phyloP scores from a whole-genome alignment of 2,113 vertebrate genomes.

The Nannospalax galili region DNA sequence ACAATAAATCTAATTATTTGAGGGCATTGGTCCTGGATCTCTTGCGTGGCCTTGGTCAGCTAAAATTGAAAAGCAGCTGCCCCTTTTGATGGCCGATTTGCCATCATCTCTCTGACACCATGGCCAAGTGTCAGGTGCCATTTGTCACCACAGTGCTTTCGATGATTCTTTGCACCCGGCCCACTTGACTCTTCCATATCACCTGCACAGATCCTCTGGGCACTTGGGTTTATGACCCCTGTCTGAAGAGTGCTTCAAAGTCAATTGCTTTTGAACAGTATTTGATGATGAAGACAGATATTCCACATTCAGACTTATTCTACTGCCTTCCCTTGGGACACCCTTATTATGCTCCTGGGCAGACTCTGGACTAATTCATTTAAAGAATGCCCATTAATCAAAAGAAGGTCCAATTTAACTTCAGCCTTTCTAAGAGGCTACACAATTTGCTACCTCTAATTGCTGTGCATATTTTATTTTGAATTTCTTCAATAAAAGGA shows the following conservation, averaged over 20 bases:
- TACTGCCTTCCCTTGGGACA: slow-evolving; percentile 69
- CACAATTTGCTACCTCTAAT: slow-evolving; percentile 52
- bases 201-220: slow-evolving; percentile 42
- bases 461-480: slow-evolving; percentile 58
- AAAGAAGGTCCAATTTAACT: slow-evolving; percentile 74
- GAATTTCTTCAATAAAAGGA: slow-evolving; percentile 62
- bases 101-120: neutral
- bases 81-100: neutral
- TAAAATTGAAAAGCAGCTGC: slow-evolving; percentile 12
- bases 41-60: neutral
- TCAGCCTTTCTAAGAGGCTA: slow-evolving; percentile 71
- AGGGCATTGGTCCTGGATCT: neutral
- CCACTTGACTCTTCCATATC: slow-evolving; percentile 40
- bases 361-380: slow-evolving; percentile 81
- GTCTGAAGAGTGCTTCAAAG: slow-evolving; percentile 77
- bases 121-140: slow-evolving; percentile 36
- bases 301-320: slow-evolving; percentile 75
- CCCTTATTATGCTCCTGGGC: slow-evolving; percentile 69
- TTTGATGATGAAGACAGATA: slow-evolving; percentile 82
- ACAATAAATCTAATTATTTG: neutral
- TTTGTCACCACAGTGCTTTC: neutral
- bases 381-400: slow-evolving; percentile 84
- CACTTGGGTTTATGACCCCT: slow-evolving; percentile 45
- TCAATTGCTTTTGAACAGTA: slow-evolving; percentile 81
- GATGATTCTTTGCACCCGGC: neutral